Evolutionary conservation across 2,888 invertebrate species (phyloP), one percentile per base, ranked within the genome.

Genomic region (Globia sparganii): DNA sequence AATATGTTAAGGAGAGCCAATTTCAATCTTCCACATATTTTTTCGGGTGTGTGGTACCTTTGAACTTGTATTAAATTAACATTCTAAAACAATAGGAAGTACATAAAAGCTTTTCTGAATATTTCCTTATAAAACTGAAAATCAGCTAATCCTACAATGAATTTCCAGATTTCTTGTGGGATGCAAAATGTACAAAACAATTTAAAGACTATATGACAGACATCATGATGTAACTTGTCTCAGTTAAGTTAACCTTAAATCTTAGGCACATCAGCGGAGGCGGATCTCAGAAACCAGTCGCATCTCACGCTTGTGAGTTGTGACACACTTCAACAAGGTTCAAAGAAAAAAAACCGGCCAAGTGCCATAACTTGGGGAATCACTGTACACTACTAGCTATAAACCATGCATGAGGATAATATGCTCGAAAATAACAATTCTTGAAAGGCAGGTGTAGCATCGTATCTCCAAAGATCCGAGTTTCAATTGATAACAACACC

Each of bases 291-390:
- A 93, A 94, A 94, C 94, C 93, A 92, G 94, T 93, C 92, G 86
- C 91, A 88, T 89, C 87, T 89, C 88, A 81, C 80, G 83, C 90
- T 90, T 91, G 89, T 93, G 94, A 94, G 94, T 90, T 91, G 89
- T 93, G 95, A 94, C 94, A 95, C 87, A 94, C 92, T 92, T 92
- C 91, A 93, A 91, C 92, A 92, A 93, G 91, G 90, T 90, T 93
- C 92, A 73, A 78, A 61, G 71, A 68, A 88, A 91, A 31, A 90
- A 88, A 90, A 85, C 71, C 75, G 67, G 72, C 69, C 72, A 78
- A 73, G 72, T 56, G n/a, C 74, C 73, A 61, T 25, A 46, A 49
- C 58, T 65, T 69, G 64, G n/a, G 53, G 67, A 65, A 61, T 61
- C 49, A 72, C 59, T 75, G 56, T 70, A 61, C 28, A n/a, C 64